Base-by-base conservation (phyloP, 1,140 invertebrate genomes). In the Leptinotarsa defecta region DNA sequence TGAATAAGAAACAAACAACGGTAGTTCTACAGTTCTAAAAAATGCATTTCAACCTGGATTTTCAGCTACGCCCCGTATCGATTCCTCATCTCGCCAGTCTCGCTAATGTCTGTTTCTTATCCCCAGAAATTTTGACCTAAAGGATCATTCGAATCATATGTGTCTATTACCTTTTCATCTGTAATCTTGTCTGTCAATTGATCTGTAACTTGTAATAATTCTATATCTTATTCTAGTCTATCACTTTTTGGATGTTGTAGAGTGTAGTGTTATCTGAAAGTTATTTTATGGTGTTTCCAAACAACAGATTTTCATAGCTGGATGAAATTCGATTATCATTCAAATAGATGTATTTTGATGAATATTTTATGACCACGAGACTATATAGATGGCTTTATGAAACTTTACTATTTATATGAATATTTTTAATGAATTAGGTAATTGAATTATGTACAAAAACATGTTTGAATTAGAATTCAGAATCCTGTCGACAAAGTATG, bases 221-320 rank as follows among this genome's bases (percentile, higher is more conserved):
- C 76, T 77, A 77, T 64, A 70, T 70, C 76, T 77, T 71, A 75
- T 75, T 75, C 76, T 76, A 77, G 76, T 77, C 76, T 73, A 73
- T 73, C 73, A 77, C 73, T 71, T 77, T 77, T 77, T 77, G 70
- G 75, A 77, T 77, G 76, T 77, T 75, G 74, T 77, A 77, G 76
- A 11, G 67, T 67, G 73, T 77, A 77, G 76, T 61, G 72, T 71
- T 74, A 57, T 19, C 52, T 17, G n/a, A 57, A 57, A 57, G n/a
- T 57, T 19, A 57, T 57, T 57, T 57, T 49, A 68, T 22, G 6
- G 63, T 13, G 19, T 27, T 27, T 65, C 20, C 24, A 24, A 24
- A 65, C 63, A 65, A 27, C 11, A 27, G 17, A 65, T 65, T 24
- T 20, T 27, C 63, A 65, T 19, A 4, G 24, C 20, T 65, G 20